These are phyloP conservation scores for Antidorcas marsupialis DNA, from an alignment of 2,113 vertebrate species.

Conservation along the genomic window DNA sequence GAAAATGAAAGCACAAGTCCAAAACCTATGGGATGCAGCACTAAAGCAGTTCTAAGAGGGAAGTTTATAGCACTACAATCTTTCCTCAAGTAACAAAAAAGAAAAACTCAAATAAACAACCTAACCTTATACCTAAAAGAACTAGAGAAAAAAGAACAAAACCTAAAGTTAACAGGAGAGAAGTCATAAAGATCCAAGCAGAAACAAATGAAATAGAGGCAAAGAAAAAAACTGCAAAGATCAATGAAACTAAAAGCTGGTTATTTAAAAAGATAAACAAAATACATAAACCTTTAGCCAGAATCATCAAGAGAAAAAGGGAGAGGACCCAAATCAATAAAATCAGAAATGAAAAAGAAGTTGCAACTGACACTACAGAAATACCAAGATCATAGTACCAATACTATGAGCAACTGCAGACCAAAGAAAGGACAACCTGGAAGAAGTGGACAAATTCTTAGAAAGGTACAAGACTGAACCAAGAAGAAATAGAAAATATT, in stretches of 20 bases:
- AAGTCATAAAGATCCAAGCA: background rate
- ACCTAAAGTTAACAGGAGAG: background rate
- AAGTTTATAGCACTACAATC: background rate
- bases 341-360: background rate
- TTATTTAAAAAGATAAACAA: background rate
- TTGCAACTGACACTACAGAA: background rate
- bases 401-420: background rate
- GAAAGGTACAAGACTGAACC: background rate
- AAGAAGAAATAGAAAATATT: background rate
- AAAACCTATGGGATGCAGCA: background rate
- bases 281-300: background rate
- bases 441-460: background rate
- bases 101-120: background rate
- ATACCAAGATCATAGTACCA: background rate
- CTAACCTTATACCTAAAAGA: background rate
- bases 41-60: background rate
- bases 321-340: background rate
- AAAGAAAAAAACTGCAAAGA: background rate
- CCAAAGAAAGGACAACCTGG: background rate
- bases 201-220: background rate
- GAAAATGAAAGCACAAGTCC: background rate
- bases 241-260: background rate
- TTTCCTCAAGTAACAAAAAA: background rate
- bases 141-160: background rate
- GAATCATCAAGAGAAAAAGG: background rate